Evolutionary conservation across 2,888 invertebrate species (phyloP).

Genomic region (Venusia cambrica): DNA sequence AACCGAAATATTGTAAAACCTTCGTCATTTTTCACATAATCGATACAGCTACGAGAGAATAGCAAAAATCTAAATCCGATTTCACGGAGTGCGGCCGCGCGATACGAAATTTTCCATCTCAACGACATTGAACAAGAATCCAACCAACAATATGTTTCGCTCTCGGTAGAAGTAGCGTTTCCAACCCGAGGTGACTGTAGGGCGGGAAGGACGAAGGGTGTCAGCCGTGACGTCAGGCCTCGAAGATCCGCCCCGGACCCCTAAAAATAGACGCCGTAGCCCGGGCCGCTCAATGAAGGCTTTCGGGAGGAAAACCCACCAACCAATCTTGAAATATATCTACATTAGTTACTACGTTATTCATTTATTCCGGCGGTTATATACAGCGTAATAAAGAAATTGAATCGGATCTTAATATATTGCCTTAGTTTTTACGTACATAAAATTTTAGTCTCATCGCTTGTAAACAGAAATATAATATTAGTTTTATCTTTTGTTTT

Average conservation of each 20-base stretch:
- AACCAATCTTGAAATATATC: conserved; percentile 22
- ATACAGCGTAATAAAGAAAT: conserved; percentile 19
- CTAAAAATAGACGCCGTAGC: conserved; percentile 71
- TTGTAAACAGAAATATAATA: conserved; percentile 6
- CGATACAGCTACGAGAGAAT: conserved; percentile 22
- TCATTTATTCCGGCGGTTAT: conserved; percentile 21
- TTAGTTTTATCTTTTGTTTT: conserved; percentile 19
- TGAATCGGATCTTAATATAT: conserved; percentile 11
- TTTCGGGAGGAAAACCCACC: conserved; percentile 41
- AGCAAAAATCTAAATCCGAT: conserved; percentile 33
- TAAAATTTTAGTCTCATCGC: conserved; percentile 16
- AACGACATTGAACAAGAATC: conserved; percentile 42
- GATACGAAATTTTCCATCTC: conserved; percentile 44
- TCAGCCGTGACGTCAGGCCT: conserved; percentile 52
- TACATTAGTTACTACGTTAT: conserved; percentile 11
- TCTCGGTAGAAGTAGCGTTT: conserved; percentile 47
- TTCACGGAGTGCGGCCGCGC: conserved; percentile 30
- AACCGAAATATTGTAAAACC: no score
- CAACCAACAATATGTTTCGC: conserved; percentile 48
- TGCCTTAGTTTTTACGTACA: conserved; percentile 16
- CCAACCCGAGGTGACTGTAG: conserved; percentile 36
- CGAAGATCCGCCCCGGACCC: conserved; percentile 46
- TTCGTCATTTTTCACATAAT: conserved; percentile 2
- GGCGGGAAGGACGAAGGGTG: conserved; percentile 36
- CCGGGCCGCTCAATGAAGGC: conserved; percentile 73